Evolutionary conservation across 2,888 invertebrate species (phyloP), one percentile per base, ranked within the genome.

Genomic region (Morpho deidamia): DNA sequence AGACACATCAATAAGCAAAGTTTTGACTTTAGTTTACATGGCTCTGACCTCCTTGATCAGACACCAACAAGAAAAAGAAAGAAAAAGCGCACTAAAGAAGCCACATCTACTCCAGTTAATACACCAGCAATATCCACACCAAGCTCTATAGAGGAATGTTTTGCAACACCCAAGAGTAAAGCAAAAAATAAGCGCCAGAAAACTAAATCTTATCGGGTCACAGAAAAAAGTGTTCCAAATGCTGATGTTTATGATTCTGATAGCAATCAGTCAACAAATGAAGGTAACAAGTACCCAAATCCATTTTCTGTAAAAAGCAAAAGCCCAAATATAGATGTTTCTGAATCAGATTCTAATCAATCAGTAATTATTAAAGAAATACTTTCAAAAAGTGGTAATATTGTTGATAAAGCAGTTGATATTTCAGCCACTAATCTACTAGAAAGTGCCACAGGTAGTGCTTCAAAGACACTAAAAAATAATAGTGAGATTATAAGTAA

Each of bases 171-270:
- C 49, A 87, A 83, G 66, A 81, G 79, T 64, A 90, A 90, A 77
- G 77, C 78, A 8, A 90, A 83, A 60, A 87, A 85, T 64, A 86
- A 83, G 66, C 81, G 72, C 58, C 78, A 78, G 61, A 87, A 75
- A 72, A 68, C 67, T 35, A 87, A 79, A 72, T 83, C 64, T 69
- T 90, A 66, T 72, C 72, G 64, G 66, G 88, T 71, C 56, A 73
- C 70, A 61, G 83, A 69, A 67, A 90, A 71, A 75, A 76, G 70
- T 64, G 61, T 90, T 33, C 81, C 83, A 4, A 81, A 69, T 65
- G 69, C 88, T 7, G 92, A 92, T 75, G 82, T 92, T 7, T 92
- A 92, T 67, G 90, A 91, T 68, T 92, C 92, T 42, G 92, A 92
- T 64, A 92, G 92, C 63, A 86, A 87, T 60, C 83, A 85, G 45